Base-by-base conservation (phyloP, 2,113 vertebrate species). In the Microcebus tavaratra region DNA sequence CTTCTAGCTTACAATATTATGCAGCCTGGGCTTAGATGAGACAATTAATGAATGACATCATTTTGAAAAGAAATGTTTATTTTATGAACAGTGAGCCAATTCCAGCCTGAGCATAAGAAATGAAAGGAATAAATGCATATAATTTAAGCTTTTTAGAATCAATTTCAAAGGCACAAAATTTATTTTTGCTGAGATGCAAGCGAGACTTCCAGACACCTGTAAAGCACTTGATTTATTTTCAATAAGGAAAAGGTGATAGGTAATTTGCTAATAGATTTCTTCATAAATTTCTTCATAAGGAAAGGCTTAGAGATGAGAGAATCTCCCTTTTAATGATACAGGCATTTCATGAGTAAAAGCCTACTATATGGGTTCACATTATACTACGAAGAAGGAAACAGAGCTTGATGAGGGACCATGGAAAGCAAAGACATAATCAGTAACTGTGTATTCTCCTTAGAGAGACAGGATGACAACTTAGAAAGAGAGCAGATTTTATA, bases 131-230 rank as follows among this genome's bases (percentile, higher is more conserved):
- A 61, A 84, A 79, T 48, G 36, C 18, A 73, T 27, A 31, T 65
- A 94, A 20, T 65, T 88, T 78, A 36, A 80, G 65, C 17, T 81
- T 79, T 84, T 90, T 70, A 61, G 42, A 81, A 83, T 86, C 34
- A 70, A n/a, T 92, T 96, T 92, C 36, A 96, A 92, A 85, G 27
- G 17, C 27, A 92, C 27, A 63, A 29, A 95, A 59, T 53, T 50
- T 75, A 92, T 53, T 85, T 86, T 81, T 85, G 18, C 73, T 90
- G 55, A 88, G 73, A 89, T 81, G 18, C 7, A 81, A 90, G 67
- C 5, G n/a, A 75, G 65, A 12, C 34, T 96, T 96, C 90, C 45
- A 80, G 34, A 80, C 6, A 86, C 8, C 14, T 90, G 34, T 72
- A 80, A 59, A 50, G 31, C 48, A 93, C 57, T 8, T 73, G 55